A percentile compares a stretch with the other conserved stretches of the same genome.
These are phyloP conservation scores for Siderastrea radians DNA, from an alignment of 92 coral and sea anemone genomes.

Conservation along the genomic window DNA sequence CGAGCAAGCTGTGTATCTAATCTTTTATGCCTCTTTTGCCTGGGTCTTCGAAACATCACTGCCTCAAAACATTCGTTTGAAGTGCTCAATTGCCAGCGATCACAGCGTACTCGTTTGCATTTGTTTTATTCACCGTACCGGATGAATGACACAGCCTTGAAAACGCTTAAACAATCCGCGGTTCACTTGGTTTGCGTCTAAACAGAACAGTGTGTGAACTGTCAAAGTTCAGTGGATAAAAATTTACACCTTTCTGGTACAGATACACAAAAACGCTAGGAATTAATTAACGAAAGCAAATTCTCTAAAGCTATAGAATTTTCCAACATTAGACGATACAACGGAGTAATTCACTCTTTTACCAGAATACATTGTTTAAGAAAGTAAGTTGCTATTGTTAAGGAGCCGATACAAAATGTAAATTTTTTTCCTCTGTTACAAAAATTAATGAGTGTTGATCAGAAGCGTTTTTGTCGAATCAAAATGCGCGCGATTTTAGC, in stretches of 20 bases:
- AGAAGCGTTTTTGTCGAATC: background rate
- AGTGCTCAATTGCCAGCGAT: background rate
- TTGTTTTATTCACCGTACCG: too few relatives aligned
- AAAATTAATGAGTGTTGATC: background rate
- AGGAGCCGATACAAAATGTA: conserved; percentile 19
- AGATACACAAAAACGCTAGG: background rate
- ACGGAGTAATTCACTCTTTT: conserved; percentile 4
- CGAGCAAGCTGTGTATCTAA: background rate
- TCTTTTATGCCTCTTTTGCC: background rate
- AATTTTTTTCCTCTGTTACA: conserved; percentile 4
- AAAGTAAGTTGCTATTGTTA: conserved; percentile 11
- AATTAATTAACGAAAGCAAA: background rate
- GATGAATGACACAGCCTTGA: background rate
- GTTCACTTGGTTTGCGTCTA: background rate
- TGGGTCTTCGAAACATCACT: background rate
- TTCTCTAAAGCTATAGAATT: background rate
- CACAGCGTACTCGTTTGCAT: background rate
- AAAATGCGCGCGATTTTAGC: background rate
- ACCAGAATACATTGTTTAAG: conserved; percentile 5
- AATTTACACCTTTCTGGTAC: background rate
- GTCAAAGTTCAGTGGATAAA: conserved; percentile 1
- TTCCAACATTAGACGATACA: background rate
- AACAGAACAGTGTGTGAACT: conserved; percentile 4
- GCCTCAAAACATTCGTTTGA: background rate
- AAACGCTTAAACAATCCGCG: conserved; percentile 16